A percentile compares a stretch with the other conserved stretches of the same genome.
These are phyloP conservation scores for Neodiprion virginianus DNA, from an alignment of 1,140 invertebrate species.

Conservation along the genomic window DNA sequence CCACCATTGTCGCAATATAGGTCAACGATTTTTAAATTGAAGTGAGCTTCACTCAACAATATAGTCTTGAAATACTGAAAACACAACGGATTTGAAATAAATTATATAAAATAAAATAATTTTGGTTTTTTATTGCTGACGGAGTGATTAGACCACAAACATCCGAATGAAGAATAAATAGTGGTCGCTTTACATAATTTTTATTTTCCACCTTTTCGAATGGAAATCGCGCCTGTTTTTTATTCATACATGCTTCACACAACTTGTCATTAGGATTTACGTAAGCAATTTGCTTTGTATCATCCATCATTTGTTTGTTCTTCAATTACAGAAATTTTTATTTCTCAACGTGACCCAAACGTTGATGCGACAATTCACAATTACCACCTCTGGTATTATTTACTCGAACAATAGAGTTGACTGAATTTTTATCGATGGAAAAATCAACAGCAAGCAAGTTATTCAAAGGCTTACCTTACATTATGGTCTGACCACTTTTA, in stretches of 20 bases:
- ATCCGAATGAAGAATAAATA: conserved; percentile 53
- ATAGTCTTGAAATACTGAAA: background rate
- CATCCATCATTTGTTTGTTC: conserved; percentile 36
- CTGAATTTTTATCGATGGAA: conserved; percentile 15
- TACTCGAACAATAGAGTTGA: conserved; percentile 17
- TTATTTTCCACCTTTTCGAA: conserved; percentile 50
- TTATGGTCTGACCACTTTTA: conserved; percentile 30
- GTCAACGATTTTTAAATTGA: conserved; percentile 49
- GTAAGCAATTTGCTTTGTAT: background rate
- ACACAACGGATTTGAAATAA: background rate
- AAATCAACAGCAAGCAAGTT: conserved; percentile 32
- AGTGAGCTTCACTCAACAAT: conserved; percentile 31
- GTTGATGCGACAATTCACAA: conserved; percentile 49
- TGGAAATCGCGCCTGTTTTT: conserved; percentile 50
- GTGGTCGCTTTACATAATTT: conserved; percentile 44
- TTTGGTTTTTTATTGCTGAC: conserved; percentile 24
- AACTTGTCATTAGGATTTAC: conserved; percentile 40
- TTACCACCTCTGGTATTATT: conserved; percentile 25
- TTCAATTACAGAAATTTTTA: conserved; percentile 47
- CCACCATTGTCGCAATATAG: conserved; percentile 55
- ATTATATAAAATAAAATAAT: background rate
- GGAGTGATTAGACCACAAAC: conserved; percentile 29
- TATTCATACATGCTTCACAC: conserved; percentile 54
- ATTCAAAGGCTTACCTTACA: conserved; percentile 36
- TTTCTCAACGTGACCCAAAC: conserved; percentile 48